Evolutionary conservation across 2,113 vertebrate genomes (phyloP).

Genomic region (Paraplagusia blochii): DNA sequence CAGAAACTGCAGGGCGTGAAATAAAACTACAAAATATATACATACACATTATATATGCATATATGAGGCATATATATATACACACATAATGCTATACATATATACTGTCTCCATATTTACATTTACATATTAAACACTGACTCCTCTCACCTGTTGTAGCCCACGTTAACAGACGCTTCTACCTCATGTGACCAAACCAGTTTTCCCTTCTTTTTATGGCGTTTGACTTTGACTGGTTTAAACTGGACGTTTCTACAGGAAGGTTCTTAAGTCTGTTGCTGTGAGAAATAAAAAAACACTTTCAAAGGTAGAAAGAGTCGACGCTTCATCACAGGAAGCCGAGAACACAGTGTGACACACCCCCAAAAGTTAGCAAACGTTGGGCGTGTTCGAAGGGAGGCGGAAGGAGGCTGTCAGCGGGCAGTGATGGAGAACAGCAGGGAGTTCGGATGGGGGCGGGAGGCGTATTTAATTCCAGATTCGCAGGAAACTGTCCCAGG

Average conservation of each 20-base stretch:
- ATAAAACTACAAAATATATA: slow-evolving; percentile 78
- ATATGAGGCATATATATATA: slow-evolving; percentile 79
- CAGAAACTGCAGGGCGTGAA: slow-evolving; percentile 50
- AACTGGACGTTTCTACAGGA: slow-evolving; percentile 73
- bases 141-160: slow-evolving; percentile 79
- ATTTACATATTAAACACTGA: slow-evolving; percentile 75
- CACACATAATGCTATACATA: slow-evolving; percentile 80
- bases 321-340: slow-evolving; percentile 84
- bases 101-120: slow-evolving; percentile 77
- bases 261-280: slow-evolving; percentile 61
- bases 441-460: no score
- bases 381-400: slow-evolving; percentile 9
- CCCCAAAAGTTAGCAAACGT: slow-evolving; percentile 41
- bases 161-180: slow-evolving; percentile 68
- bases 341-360: slow-evolving; percentile 61
- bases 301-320: slow-evolving; percentile 81
- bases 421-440: slow-evolving; percentile 40
- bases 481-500: slow-evolving; percentile 99
- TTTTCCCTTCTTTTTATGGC: slow-evolving; percentile 17
- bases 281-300: slow-evolving; percentile 74
- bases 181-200: neutral
- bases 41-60: slow-evolving; percentile 82
- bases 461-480: slow-evolving; percentile 90
- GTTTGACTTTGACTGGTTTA: slow-evolving; percentile 67
- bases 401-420: slow-evolving; percentile 22